Evolutionary conservation across 2,888 invertebrate genomes (phyloP).

Genomic region (Quadriops clusia): DNA sequence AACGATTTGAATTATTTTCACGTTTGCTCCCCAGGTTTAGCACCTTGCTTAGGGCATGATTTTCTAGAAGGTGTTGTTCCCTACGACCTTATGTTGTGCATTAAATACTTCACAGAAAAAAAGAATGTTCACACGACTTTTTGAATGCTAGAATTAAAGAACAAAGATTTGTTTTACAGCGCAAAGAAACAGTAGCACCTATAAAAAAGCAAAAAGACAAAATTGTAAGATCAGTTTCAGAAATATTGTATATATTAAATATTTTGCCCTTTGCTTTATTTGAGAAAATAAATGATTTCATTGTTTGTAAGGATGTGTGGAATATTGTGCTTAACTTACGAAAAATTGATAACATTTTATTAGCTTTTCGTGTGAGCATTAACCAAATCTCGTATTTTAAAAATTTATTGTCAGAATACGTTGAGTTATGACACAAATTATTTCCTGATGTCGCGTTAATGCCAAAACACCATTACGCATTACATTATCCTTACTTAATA

Average conservation of each 20-base stretch:
- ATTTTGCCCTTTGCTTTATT: conserved; percentile 8
- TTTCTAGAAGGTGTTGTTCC: conserved; percentile 20
- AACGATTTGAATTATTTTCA: conserved; percentile 20
- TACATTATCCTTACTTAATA: conserved; percentile 19
- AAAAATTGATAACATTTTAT: conserved; percentile 3
- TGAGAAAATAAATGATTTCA: conserved; percentile 4
- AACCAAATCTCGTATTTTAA: conserved; percentile 8
- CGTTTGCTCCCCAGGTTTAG: conserved; percentile 19
- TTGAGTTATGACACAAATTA: conserved; percentile 10
- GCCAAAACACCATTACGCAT: conserved; percentile 19
- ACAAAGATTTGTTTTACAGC: conserved; percentile 9
- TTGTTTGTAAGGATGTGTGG: conserved; percentile 7
- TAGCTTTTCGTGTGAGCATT: conserved; percentile 3
- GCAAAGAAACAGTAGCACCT: conserved; percentile 10
- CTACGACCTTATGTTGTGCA: conserved; percentile 17
- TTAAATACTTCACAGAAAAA: conserved; percentile 15
- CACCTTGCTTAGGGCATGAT: conserved; percentile 24
- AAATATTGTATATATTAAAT: conserved; percentile 4
- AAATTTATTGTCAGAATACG: conserved; percentile 6
- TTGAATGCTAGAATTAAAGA: conserved; percentile 8
- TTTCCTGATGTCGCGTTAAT: conserved; percentile 12
- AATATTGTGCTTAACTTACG: conserved; percentile 8
- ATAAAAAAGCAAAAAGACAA: conserved; percentile 9
- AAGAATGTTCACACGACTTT: conserved; percentile 7
- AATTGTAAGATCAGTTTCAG: conserved; percentile 8